Percentiles rank a stretch among this genome's conserved stretches.
Conservation (phyloP, 2,797 vertebrate species). For the Anas bahamensis region DNA sequence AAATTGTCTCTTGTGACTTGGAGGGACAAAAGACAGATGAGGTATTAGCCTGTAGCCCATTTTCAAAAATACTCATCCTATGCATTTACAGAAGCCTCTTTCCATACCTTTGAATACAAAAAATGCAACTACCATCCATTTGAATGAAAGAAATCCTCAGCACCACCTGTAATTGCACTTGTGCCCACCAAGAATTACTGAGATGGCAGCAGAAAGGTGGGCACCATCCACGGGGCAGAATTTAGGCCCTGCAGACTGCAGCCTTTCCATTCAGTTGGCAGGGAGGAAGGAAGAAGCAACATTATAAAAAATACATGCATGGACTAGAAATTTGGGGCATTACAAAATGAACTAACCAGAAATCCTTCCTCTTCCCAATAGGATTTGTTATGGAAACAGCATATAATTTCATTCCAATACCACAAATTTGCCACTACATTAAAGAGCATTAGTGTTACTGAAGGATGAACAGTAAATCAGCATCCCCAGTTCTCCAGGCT, state of each 20-base stretch:
- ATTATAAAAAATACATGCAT: neutral
- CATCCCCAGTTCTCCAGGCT: neutral
- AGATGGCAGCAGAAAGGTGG: neutral
- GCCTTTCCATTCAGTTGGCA: neutral
- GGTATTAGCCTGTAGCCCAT: neutral
- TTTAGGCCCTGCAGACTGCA: neutral
- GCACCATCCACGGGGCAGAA: neutral
- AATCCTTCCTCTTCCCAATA: conserved; percentile 47
- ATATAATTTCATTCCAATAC: conserved; percentile 29
- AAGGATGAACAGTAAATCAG: conserved; percentile 23
- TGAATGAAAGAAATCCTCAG: neutral
- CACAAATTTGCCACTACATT: conserved; percentile 43
- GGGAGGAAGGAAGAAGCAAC: neutral
- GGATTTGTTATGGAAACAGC: conserved; percentile 67
- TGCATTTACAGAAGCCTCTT: neutral
- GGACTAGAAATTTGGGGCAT: conserved; percentile 13
- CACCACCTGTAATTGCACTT: neutral
- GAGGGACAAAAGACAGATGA: neutral
- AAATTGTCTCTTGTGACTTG: neutral
- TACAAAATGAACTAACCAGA: conserved; percentile 46
- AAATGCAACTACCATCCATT: neutral
- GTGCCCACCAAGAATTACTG: neutral
- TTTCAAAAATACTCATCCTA: neutral
- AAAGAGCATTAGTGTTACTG: conserved; percentile 32
- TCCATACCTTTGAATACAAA: neutral